These are phyloP conservation scores for Alcis repandata DNA, from an alignment of 2,888 invertebrate species.

Conservation along the genomic window DNA sequence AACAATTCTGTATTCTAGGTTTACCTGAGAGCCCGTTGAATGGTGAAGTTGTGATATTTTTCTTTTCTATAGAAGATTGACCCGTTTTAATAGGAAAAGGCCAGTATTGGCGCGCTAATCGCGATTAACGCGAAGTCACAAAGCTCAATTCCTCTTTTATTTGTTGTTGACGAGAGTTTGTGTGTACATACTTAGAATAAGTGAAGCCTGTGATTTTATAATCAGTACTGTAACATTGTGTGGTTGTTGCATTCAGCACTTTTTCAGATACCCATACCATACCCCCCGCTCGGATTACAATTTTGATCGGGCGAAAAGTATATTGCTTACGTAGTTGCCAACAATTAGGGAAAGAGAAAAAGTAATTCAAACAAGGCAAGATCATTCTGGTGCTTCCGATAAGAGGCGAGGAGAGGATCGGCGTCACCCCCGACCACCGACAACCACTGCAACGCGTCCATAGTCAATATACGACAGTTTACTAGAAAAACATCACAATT, in stretches of 20 bases:
- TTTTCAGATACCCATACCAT: conserved; percentile 46
- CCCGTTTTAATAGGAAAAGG: conserved; percentile 59
- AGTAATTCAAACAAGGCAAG: conserved; percentile 27
- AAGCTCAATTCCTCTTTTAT: conserved; percentile 79
- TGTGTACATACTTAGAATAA: conserved; percentile 85
- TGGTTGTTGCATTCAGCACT: conserved; percentile 68
- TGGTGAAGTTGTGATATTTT: conserved; percentile 86
- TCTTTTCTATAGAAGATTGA: conserved; percentile 63
- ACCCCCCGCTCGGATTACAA: conserved; percentile 34
- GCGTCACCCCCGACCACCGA: conserved; percentile 36
- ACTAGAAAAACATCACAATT: conserved; percentile 85
- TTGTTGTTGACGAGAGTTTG: conserved; percentile 79
- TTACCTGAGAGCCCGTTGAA: conserved; percentile 75
- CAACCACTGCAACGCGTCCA: conserved; percentile 48
- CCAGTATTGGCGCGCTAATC: conserved; percentile 66
- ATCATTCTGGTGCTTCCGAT: conserved; percentile 52
- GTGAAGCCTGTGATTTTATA: conserved; percentile 81
- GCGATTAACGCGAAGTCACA: conserved; percentile 75
- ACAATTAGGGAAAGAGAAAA: conserved; percentile 8
- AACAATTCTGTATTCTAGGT: conserved; percentile 83
- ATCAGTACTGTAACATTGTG: conserved; percentile 72
- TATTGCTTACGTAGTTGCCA: conserved; percentile 6
- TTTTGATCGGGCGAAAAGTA: conserved; percentile 40
- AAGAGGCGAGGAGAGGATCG: conserved; percentile 48
- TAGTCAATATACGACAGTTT: conserved; percentile 56